Evolutionary conservation across 2,113 vertebrate genomes (phyloP).

Genomic region (Rhinichthys klamathensis): DNA sequence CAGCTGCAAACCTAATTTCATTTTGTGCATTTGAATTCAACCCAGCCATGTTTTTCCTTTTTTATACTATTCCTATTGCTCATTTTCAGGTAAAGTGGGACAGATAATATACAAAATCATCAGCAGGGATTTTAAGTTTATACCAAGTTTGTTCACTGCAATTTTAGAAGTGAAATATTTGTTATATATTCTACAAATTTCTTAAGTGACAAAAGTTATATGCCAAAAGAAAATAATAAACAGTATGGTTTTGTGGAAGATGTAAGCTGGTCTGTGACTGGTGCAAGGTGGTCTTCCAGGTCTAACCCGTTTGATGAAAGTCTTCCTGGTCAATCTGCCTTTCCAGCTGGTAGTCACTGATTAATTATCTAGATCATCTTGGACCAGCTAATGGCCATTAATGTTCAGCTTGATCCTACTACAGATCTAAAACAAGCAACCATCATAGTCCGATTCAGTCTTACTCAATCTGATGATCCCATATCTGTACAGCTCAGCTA

Average conservation of each 20-base stretch:
- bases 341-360: neutral
- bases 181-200: no score
- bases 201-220: neutral
- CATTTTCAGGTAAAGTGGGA: neutral
- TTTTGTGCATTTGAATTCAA: neutral
- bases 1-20: neutral
- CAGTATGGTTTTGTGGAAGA: neutral
- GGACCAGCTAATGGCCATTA: neutral
- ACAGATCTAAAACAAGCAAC: neutral
- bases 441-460: neutral
- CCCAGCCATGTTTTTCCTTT: neutral
- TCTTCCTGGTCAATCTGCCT: neutral
- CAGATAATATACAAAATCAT: neutral
- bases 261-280: neutral
- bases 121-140: neutral
- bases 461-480: neutral
- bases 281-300: neutral
- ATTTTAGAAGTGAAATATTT: neutral
- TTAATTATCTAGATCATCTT: neutral
- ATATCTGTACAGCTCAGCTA: neutral
- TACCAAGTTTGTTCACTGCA: neutral
- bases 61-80: neutral
- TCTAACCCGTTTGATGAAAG: neutral
- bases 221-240: neutral
- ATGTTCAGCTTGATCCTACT: neutral